Evolutionary conservation across 2,888 invertebrate species (phyloP).

Genomic region (Dolichopus griseipennis): DNA sequence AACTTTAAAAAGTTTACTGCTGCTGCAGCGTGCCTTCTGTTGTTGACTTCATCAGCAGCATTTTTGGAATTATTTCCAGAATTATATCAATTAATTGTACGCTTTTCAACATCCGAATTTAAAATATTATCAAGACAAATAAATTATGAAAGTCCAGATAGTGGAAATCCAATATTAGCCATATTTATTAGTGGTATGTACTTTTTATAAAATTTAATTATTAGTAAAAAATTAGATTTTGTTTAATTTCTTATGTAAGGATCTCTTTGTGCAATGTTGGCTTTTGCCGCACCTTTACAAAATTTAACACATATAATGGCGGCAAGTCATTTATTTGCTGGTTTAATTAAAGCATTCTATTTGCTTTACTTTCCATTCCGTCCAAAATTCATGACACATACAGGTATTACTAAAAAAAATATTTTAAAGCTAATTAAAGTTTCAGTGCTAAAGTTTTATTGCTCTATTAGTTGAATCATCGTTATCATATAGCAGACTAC

Average conservation of each 20-base stretch:
- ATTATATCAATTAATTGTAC: slow-evolving; percentile 46
- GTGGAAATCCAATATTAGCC: slow-evolving; percentile 50
- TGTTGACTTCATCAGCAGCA: slow-evolving; percentile 47
- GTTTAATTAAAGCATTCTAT: slow-evolving; percentile 38
- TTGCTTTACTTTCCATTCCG: slow-evolving; percentile 40
- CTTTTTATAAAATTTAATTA: background rate
- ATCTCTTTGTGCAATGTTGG: slow-evolving; percentile 48
- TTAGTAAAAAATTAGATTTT: background rate
- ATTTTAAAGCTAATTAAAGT: background rate
- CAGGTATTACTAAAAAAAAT: slow-evolving; percentile 29
- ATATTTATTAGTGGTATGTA: slow-evolving; percentile 46
- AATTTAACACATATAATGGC: slow-evolving; percentile 45
- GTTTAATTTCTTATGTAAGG: slow-evolving; percentile 32
- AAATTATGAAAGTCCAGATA: slow-evolving; percentile 47
- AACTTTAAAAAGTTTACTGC: slow-evolving; percentile 50
- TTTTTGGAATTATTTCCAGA: slow-evolving; percentile 49
- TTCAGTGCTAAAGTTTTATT: background rate
- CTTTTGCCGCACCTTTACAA: slow-evolving; percentile 50
- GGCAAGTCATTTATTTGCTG: slow-evolving; percentile 38
- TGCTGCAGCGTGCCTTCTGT: slow-evolving; percentile 48
- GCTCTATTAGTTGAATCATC: slow-evolving; percentile 33
- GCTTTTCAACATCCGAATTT: slow-evolving; percentile 50
- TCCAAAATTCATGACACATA: slow-evolving; percentile 39
- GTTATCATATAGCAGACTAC: slow-evolving; percentile 41
- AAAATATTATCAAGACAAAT: slow-evolving; percentile 47